Conservation (phyloP, 2,113 vertebrate genomes). For the Zosterops borbonicus region DNA sequence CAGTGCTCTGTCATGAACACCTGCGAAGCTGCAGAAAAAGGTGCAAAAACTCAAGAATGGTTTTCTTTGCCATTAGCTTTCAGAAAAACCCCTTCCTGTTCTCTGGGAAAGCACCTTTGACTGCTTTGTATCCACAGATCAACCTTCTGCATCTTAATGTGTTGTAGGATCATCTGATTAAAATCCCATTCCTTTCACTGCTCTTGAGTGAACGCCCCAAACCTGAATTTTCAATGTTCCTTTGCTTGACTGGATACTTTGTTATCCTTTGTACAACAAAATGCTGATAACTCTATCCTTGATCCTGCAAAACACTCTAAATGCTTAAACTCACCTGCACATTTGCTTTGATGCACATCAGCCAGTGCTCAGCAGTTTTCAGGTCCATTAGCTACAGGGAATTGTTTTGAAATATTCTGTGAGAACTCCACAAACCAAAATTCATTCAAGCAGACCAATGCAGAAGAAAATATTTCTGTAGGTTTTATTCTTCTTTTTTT, state of each 20-base stretch:
- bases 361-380: background rate
- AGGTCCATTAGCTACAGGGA: background rate
- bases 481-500: background rate
- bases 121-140: background rate
- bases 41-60: background rate
- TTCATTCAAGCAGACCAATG: background rate
- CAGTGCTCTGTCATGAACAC: background rate
- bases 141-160: background rate
- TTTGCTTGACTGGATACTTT: background rate
- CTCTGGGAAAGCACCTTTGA: background rate
- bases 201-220: background rate
- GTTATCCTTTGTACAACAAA: background rate
- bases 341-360: background rate
- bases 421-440: background rate
- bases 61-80: background rate
- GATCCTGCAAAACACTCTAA: background rate
- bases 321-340: background rate
- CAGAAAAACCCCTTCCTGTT: rapidly evolving
- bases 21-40: background rate
- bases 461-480: background rate
- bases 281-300: background rate
- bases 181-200: rapidly evolving
- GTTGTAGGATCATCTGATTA: background rate
- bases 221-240: background rate
- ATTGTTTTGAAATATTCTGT: background rate